A percentile compares a stretch with the other conserved stretches of the same genome.
These are phyloP conservation scores for Cromileptes altivelis DNA, from an alignment of 2,113 vertebrate species.

Conservation along the genomic window DNA sequence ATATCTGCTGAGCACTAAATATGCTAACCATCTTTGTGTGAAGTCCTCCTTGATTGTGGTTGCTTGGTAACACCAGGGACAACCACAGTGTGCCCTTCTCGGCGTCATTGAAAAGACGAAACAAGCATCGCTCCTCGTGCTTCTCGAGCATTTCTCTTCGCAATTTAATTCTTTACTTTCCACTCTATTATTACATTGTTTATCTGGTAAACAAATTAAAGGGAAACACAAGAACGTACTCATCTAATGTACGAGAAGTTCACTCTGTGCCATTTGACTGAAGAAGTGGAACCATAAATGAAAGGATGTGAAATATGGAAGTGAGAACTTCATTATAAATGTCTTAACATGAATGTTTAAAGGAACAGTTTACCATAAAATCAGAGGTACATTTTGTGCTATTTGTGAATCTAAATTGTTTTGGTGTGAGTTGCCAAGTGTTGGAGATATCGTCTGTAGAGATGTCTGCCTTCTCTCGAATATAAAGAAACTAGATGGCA, in stretches of 20 bases:
- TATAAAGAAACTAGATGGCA: no score
- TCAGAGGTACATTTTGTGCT: no score
- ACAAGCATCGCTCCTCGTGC: not conserved
- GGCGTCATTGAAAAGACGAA: not conserved
- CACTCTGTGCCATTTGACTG: not conserved
- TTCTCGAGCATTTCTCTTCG: not conserved
- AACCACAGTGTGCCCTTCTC: conserved; percentile 24
- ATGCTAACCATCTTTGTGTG: conserved; percentile 41
- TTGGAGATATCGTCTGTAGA: no score
- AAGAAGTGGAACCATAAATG: not conserved
- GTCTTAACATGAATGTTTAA: not conserved
- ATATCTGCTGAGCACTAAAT: conserved; percentile 33
- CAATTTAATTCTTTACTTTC: not conserved
- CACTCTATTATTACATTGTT: not conserved
- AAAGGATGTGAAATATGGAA: not conserved
- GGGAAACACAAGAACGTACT: not conserved
- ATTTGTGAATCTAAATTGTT: no score
- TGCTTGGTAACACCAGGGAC: conserved; percentile 62
- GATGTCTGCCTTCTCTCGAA: no score
- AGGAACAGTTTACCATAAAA: no score
- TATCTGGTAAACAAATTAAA: not conserved
- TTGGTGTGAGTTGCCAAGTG: no score
- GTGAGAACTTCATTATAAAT: not conserved
- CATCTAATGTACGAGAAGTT: not conserved
- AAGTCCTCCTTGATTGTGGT: conserved; percentile 47